phyloP scores from a whole-genome alignment of 1,140 invertebrate genomes.

The Drosophila nasuta region DNA sequence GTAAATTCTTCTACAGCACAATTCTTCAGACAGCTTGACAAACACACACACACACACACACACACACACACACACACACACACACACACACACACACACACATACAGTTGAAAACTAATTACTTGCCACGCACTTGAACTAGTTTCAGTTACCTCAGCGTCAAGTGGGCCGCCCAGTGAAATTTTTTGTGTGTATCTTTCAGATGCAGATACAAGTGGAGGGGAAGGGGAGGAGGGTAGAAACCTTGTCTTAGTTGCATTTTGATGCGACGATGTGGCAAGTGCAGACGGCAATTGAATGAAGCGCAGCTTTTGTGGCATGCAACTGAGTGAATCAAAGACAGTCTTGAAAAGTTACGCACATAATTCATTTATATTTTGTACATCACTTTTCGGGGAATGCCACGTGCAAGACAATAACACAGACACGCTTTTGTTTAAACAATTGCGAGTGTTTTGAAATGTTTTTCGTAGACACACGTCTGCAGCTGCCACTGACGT shows the following conservation, averaged over 20 bases:
- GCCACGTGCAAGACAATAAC: not conserved
- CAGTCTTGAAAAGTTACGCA: too few species aligned
- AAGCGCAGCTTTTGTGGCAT: not conserved
- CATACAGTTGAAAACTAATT: slow-evolving; percentile 55
- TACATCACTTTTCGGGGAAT: not conserved
- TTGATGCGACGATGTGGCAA: slow-evolving; percentile 12
- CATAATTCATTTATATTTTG: too few species aligned
- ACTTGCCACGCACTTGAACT: slow-evolving; percentile 74
- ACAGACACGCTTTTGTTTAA: slow-evolving; percentile 53
- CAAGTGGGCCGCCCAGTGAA: slow-evolving; percentile 23
- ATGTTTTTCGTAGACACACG: slow-evolving; percentile 67
- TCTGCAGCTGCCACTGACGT: slow-evolving; percentile 3
- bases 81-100: slow-evolving; percentile 20
- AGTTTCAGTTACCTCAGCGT: slow-evolving; percentile 49
- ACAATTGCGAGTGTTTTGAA: slow-evolving; percentile 51
- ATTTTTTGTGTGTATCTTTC: slow-evolving; percentile 29
- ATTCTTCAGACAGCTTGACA: slow-evolving; percentile 40
- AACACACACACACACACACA: slow-evolving; percentile 25
- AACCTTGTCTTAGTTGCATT: slow-evolving; percentile 56
- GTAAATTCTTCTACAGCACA: slow-evolving; percentile 36
- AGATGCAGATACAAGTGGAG: slow-evolving; percentile 25
- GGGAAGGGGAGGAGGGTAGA: slow-evolving; percentile 7
- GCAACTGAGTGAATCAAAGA: not conserved
- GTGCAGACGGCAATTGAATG: not conserved
- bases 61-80: slow-evolving; percentile 20